These are phyloP conservation scores for Thrips palmi DNA, from an alignment of 1,140 invertebrate genomes.

Conservation along the genomic window DNA sequence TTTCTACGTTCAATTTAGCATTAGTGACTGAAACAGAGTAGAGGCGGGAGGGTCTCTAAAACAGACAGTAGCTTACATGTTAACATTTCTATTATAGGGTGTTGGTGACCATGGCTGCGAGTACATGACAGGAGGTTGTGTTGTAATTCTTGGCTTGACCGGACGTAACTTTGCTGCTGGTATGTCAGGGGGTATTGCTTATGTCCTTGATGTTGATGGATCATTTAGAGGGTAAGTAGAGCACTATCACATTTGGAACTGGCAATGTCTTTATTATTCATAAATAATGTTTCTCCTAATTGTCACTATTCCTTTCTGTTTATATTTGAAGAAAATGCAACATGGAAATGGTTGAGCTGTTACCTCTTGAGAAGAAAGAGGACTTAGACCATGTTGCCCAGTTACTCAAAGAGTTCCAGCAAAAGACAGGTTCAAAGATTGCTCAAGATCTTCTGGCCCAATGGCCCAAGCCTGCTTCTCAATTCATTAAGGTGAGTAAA, in stretches of 20 bases:
- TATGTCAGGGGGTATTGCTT: constrained; percentile 95
- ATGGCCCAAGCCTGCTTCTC: constrained; percentile 59
- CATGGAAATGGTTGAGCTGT: constrained; percentile 72
- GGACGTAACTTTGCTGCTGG: constrained; percentile 97
- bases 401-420: constrained; percentile 69
- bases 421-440: constrained; percentile 78
- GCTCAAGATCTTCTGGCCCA: constrained; percentile 59
- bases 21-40: too few relatives aligned
- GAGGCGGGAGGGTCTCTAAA: too few relatives aligned
- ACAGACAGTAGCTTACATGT: too few relatives aligned
- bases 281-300: not conserved
- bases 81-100: constrained; percentile 44
- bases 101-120: constrained; percentile 99
- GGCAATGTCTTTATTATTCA: constrained; percentile 2
- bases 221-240: constrained; percentile 42
- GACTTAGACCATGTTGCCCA: constrained; percentile 66
- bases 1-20: not conserved
- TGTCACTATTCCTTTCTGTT: constrained; percentile 8
- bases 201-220: constrained; percentile 78
- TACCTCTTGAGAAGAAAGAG: constrained; percentile 55
- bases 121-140: constrained; percentile 95
- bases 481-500: constrained; percentile 71
- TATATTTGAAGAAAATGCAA: constrained; percentile 58
- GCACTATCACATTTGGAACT: not conserved
- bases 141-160: constrained; percentile 82